phyloP scores from a whole-genome alignment of 2,888 invertebrate species.

The Lasioglossum marginatum region DNA sequence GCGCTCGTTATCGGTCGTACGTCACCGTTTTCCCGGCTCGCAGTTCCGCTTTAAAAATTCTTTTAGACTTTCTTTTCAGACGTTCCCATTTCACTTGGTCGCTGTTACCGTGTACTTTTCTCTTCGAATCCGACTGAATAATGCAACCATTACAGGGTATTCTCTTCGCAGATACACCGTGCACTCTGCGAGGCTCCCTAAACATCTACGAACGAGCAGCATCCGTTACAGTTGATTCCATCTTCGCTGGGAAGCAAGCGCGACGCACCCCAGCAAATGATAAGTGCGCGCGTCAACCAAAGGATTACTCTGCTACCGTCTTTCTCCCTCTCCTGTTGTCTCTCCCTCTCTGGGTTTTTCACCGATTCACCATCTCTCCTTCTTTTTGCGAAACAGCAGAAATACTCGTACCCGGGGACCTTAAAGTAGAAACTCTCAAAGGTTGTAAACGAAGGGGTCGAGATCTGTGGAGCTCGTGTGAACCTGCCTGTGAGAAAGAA shows the following conservation, averaged over 20 bases:
- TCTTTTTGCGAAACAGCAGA: constrained; percentile 28
- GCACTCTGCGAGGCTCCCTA: constrained; percentile 31
- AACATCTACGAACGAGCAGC: constrained; percentile 52
- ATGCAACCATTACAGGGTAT: constrained; percentile 56
- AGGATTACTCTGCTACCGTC: constrained; percentile 18
- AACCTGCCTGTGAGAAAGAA: constrained; percentile 21
- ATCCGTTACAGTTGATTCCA: constrained; percentile 54
- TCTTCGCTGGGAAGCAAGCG: constrained; percentile 22
- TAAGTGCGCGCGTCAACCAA: constrained; percentile 39
- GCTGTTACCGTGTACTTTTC: constrained; percentile 43
- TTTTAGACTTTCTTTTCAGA: constrained; percentile 38
- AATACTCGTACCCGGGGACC: constrained; percentile 14
- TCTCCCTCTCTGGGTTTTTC: background rate
- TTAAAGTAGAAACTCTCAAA: constrained; percentile 41
- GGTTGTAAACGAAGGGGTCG: constrained; percentile 29
- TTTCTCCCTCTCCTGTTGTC: background rate
- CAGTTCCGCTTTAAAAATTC: constrained; percentile 44
- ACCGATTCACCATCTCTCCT: background rate
- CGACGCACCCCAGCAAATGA: constrained; percentile 22
- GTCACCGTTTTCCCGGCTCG: constrained; percentile 11
- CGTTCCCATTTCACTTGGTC: constrained; percentile 54
- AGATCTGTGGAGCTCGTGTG: background rate
- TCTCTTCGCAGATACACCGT: constrained; percentile 38
- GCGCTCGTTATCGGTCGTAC: background rate
- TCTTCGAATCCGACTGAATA: constrained; percentile 54